Conservation (phyloP, 2,113 vertebrate species). For the Nothoprocta perdicaria region DNA sequence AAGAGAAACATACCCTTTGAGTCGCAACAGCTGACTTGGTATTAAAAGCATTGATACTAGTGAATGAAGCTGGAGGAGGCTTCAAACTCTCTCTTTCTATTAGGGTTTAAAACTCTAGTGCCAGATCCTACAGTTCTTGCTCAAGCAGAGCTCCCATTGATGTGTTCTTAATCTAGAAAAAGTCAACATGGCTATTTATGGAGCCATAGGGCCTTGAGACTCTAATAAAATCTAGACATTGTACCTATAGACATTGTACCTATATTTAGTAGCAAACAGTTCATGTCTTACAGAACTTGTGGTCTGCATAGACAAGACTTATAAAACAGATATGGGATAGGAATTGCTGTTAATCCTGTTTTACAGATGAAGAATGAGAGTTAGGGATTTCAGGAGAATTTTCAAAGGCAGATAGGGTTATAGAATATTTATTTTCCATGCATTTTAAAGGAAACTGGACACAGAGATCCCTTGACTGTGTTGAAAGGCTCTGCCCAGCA, state of each 20-base stretch:
- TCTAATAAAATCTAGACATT: constrained; percentile 61
- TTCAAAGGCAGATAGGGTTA: constrained; percentile 13
- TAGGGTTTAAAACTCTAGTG: constrained; percentile 47
- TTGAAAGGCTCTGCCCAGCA: constrained; percentile 14
- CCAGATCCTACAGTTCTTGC: constrained; percentile 57
- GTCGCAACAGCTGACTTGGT: constrained; percentile 60
- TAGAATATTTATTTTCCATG: background rate
- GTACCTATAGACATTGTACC: constrained; percentile 62
- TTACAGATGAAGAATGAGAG: constrained; percentile 2
- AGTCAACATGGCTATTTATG: constrained; percentile 72
- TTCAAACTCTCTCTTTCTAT: constrained; percentile 47
- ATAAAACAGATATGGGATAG: constrained; percentile 50
- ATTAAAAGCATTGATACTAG: constrained; percentile 59
- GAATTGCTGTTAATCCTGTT: constrained; percentile 55
- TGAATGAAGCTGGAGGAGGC: constrained; percentile 60
- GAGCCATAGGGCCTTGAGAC: constrained; percentile 50
- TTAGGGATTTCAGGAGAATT: constrained; percentile 9
- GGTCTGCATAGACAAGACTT: constrained; percentile 56
- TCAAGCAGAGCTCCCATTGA: constrained; percentile 57
- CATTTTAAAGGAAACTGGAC: background rate
- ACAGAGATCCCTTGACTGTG: background rate
- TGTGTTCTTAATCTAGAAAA: constrained; percentile 69
- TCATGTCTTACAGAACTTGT: constrained; percentile 61
- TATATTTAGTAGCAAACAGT: constrained; percentile 68
- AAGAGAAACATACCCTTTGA: constrained; percentile 62